phyloP scores from a whole-genome alignment of 2,113 vertebrate genomes.

The Cynopterus brachyotis region DNA sequence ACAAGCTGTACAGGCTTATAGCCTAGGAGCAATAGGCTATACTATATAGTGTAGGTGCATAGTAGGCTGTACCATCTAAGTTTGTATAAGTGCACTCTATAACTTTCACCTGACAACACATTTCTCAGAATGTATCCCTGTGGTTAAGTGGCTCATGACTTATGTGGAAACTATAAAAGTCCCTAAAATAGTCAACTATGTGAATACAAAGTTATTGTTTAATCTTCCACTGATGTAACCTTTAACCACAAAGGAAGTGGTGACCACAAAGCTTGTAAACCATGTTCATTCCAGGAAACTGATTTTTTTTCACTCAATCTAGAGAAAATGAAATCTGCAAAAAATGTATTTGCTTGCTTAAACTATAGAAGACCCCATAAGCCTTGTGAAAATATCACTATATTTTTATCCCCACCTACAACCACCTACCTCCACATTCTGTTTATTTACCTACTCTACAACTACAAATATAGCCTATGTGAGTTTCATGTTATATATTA shows the following conservation, averaged over 20 bases:
- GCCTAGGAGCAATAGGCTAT: neutral
- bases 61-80: no score
- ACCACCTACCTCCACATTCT: no score
- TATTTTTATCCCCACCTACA: no score
- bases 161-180: neutral
- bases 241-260: slow-evolving; percentile 20
- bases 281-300: neutral
- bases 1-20: neutral
- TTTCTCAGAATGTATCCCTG: neutral
- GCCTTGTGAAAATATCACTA: neutral
- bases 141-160: neutral
- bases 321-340: neutral
- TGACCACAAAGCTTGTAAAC: neutral
- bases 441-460: neutral
- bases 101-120: neutral
- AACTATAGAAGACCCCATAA: neutral
- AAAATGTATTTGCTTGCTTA: slow-evolving; percentile 19
- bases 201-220: neutral
- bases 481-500: neutral
- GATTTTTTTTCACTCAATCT: slow-evolving; percentile 9
- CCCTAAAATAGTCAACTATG: neutral
- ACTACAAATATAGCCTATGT: neutral
- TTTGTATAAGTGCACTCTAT: neutral
- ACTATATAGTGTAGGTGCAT: neutral
- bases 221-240: neutral